Percentiles rank a stretch among this genome's conserved stretches.
Evolutionary conservation across 2,797 vertebrate genomes (phyloP).

Genomic region (Diglossa cyanea): DNA sequence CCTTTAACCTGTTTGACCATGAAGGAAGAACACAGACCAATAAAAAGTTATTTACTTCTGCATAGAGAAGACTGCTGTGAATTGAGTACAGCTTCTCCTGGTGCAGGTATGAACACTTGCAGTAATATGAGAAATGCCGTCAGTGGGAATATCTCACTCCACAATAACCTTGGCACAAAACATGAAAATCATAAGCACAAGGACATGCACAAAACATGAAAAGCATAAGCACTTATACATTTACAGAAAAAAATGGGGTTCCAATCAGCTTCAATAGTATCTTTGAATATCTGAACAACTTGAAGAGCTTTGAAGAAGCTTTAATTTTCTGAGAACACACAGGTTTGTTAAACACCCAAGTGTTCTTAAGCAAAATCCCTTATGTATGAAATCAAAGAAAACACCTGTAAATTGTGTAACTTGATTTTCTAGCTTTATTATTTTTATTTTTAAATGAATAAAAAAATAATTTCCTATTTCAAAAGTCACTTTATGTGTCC

Average conservation of each 20-base stretch:
- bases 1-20: not conserved
- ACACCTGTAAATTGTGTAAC: not conserved
- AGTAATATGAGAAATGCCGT: not conserved
- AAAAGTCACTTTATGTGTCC: not conserved
- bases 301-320: not conserved
- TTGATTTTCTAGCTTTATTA: not conserved
- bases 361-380: not conserved
- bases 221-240: not conserved
- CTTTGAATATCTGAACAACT: not conserved
- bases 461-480: not conserved
- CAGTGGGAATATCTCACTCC: not conserved
- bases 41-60: not conserved
- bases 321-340: not conserved
- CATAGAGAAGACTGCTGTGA: not conserved
- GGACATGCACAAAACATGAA: not conserved
- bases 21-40: not conserved
- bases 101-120: not conserved
- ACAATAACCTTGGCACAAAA: not conserved
- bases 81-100: not conserved
- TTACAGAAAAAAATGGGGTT: not conserved
- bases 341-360: not conserved
- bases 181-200: not conserved
- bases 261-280: not conserved
- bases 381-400: not conserved
- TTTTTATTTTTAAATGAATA: not conserved